Base-by-base conservation (phyloP, 2,797 vertebrate genomes). In the Manis javanica region DNA sequence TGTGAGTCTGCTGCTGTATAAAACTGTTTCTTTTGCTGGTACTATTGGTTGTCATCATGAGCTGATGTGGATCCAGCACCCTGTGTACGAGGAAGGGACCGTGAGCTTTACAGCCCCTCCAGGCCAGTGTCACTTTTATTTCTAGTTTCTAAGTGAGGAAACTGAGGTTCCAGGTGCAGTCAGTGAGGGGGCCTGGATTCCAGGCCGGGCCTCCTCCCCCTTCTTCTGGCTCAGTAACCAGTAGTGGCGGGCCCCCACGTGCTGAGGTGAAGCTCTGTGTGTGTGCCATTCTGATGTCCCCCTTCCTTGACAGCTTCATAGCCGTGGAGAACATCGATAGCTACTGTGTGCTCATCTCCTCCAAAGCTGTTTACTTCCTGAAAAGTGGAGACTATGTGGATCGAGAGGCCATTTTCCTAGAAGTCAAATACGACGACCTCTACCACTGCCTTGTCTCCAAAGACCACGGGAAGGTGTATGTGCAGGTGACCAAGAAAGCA, bases 391-490 rank as follows among this genome's bases (percentile, higher is more conserved):
- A 99, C 23, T 99, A 98, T 0, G 98, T 98, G 1, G 99, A 99
- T 94, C 99, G 99, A 0, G 99, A 99, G 23, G 99, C 99, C 97
- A 99, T 99, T 94, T 99, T 99, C 98, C 98, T 99, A 4, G 99
- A 99, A 98, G 99, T 99, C 96, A 99, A 99, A 95, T 99, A 99
- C 0, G 99, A 99, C 0, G 99, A 99, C 95, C 99, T 99, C 72
- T 99, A 99, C 97, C 99, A 99, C 98, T 99, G 99, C 98, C 99
- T 99, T 21, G 99, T 99, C 96, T 99, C 99, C 16, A 99, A 99
- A 97, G 99, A 99, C 97, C 99, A 99, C 0, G 99, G 99, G 39
- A 99, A 99, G 37, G 99, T 99, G 0, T 99, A 99, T 0, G 99
- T 99, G 83, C 99, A 99, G 98, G 98, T 99, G 94, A 99, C 99